Percentiles rank a stretch among this genome's conserved stretches.
Evolutionary conservation across 2,888 invertebrate species (phyloP).

Genomic region (Drosophila lacicola): DNA sequence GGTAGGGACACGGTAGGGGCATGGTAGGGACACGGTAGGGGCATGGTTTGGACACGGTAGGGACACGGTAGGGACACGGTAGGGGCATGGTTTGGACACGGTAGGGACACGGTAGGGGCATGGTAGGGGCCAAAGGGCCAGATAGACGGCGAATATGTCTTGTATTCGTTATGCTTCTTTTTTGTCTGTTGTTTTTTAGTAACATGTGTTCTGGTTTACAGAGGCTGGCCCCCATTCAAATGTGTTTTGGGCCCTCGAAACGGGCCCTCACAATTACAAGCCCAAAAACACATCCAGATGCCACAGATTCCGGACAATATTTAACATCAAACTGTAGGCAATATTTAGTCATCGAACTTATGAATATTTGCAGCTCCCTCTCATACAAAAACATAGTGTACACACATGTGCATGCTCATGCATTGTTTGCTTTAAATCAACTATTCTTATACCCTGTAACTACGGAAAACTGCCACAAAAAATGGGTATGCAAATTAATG

Average conservation of each 20-base stretch:
- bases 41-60: too few relatives aligned
- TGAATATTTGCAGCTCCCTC: not conserved
- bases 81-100: too few relatives aligned
- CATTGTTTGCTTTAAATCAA: too few relatives aligned
- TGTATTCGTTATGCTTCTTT: slow-evolving; percentile 1
- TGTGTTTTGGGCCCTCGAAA: not conserved
- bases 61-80: too few relatives aligned
- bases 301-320: not conserved
- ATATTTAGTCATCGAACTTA: not conserved
- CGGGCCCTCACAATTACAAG: not conserved
- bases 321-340: not conserved
- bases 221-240: slow-evolving; percentile 10
- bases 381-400: not conserved
- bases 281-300: not conserved
- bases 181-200: not conserved
- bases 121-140: not conserved
- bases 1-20: too few relatives aligned
- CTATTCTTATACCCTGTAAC: too few relatives aligned
- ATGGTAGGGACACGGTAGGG: too few relatives aligned
- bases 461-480: too few relatives aligned
- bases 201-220: slow-evolving; percentile 17
- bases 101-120: too few relatives aligned
- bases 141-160: slow-evolving; percentile 10
- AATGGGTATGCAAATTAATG: too few relatives aligned
- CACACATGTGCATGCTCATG: not conserved